Evolutionary conservation across 1,140 invertebrate genomes (phyloP), one percentile per base, ranked within the genome.

Genomic region (Philopotamus ludificatus): DNA sequence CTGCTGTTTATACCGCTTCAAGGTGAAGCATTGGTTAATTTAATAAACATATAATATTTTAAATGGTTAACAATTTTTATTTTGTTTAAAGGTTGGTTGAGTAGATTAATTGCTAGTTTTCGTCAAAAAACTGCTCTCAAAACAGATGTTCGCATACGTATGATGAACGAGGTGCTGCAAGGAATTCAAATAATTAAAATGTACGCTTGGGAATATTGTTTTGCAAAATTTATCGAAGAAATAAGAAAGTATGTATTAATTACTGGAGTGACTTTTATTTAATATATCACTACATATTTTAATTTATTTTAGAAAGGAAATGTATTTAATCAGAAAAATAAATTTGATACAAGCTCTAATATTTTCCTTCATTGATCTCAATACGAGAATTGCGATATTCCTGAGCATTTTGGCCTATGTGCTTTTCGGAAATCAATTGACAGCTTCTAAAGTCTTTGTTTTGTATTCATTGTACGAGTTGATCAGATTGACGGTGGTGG

Each of bases 141-240:
- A 3, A 94, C 92, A 0, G 93, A 95, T 77, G 84, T 91, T 70
- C 77, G 93, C 18, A 87, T 95, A 0, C 81, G 89, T 49, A 72
- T 93, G 7, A 93, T 93, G 81, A 92, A 91, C 73, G 92, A 95
- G 74, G 88, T 94, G 7, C 86, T 95, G n/a, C 83, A 82, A 34
- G 87, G 87, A 12, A 89, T 89, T 20, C 87, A 88, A 65, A 86
- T 87, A 0, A 92, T 90, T 21, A 97, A 96, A 79, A 94, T 95
- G 92, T 93, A 93, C 72, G 87, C 89, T 0, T 94, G 92, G 92
- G 92, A 94, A 75, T 85, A 87, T 58, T 89, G 90, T 0, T 93
- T 94, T 73, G 86, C 86, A 1, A 82, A 81, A 57, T 76, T 92
- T 23, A 84, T 93, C 7, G 82, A 74, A 0, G 51, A 76, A 41